Evolutionary conservation across 2,888 invertebrate genomes (phyloP).

Genomic region (Chalcosyrphus nemorum): DNA sequence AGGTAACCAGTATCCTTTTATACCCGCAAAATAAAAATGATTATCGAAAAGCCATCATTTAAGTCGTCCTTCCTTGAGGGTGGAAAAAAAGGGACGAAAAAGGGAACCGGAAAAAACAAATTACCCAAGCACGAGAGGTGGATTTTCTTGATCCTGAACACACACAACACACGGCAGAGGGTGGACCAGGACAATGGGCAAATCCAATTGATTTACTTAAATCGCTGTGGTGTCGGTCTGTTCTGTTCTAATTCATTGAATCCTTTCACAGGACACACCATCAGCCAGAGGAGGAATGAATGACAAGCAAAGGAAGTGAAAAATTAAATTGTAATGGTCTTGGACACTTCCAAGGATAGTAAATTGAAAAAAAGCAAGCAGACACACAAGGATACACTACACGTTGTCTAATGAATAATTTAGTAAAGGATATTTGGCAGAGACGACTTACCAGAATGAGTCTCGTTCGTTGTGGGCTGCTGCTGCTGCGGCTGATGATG

Average conservation of each 20-base stretch:
- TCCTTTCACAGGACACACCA: conserved; percentile 36
- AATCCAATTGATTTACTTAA: conserved; percentile 69
- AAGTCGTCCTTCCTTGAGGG: not conserved
- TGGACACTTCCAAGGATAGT: conserved; percentile 55
- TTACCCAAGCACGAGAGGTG: conserved; percentile 55
- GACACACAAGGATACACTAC: conserved; percentile 13
- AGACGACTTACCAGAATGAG: conserved; percentile 63
- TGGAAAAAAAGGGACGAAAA: not conserved
- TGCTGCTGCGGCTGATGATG: conserved; percentile 47
- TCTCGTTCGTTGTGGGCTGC: conserved; percentile 61
- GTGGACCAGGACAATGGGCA: conserved; percentile 60
- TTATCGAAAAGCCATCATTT: conserved; percentile 70
- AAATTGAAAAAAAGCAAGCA: conserved; percentile 65
- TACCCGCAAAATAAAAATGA: conserved; percentile 46
- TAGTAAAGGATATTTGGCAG: conserved; percentile 32
- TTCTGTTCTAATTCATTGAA: conserved; percentile 50
- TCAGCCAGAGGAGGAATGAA: conserved; percentile 43
- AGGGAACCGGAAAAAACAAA: conserved; percentile 53
- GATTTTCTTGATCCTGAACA: conserved; percentile 55
- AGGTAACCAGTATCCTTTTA: conserved; percentile 58
- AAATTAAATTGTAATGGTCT: conserved; percentile 69
- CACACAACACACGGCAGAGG: not conserved
- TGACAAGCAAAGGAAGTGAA: conserved; percentile 65
- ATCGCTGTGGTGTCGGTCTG: conserved; percentile 10
- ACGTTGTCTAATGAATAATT: conserved; percentile 66